These are phyloP conservation scores for Hemitrygon akajei DNA, from an alignment of 2,797 vertebrate genomes.

Conservation along the genomic window DNA sequence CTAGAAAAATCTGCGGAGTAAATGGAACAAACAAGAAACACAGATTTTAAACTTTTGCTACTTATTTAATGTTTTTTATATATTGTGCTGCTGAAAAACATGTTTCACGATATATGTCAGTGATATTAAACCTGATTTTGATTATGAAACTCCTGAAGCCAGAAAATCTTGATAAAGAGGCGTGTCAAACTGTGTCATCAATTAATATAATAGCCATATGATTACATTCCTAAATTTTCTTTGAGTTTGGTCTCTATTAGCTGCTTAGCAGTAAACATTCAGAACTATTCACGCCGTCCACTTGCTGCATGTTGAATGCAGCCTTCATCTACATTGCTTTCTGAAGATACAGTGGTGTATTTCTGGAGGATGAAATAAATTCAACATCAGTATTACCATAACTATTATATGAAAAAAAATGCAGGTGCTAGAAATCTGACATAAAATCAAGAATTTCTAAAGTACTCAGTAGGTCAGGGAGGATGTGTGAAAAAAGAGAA, in stretches of 20 bases:
- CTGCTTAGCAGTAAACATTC: neutral
- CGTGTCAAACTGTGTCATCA: neutral
- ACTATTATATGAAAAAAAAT: no score
- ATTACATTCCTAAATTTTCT: neutral
- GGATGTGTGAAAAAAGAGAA: no score
- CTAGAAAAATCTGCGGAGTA: neutral
- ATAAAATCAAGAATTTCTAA: no score
- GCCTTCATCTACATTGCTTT: neutral
- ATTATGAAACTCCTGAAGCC: neutral
- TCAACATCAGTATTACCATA: neutral
- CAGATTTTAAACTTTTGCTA: neutral
- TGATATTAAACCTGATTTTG: no score
- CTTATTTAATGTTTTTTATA: no score
- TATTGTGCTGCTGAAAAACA: no score
- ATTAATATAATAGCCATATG: neutral
- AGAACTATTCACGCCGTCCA: neutral
- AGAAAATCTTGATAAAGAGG: neutral
- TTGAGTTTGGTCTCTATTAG: neutral
- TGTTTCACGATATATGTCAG: no score
- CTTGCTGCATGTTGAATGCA: neutral
- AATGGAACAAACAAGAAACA: neutral
- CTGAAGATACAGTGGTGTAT: neutral
- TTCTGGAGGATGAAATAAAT: neutral
- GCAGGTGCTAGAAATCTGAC: no score
- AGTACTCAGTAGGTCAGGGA: no score